These are phyloP conservation scores for Hemibagrus guttatus DNA, from an alignment of 2,797 vertebrate species.

Conservation along the genomic window DNA sequence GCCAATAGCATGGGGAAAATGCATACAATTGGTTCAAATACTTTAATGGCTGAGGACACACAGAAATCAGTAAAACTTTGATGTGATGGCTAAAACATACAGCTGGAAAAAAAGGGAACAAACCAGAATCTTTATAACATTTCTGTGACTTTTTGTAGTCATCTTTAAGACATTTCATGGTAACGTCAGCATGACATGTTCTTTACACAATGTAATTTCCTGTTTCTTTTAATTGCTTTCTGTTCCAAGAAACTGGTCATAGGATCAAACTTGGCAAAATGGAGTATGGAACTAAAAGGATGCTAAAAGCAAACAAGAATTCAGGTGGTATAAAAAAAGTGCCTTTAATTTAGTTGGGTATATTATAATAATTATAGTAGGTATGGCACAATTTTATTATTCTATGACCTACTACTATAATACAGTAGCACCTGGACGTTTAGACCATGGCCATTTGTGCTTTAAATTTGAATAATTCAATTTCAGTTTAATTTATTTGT, in stretches of 20 bases:
- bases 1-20: neutral
- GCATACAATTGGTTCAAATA: neutral
- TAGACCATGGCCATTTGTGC: neutral
- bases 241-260: neutral
- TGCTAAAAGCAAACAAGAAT: neutral
- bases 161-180: neutral
- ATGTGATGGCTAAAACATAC: neutral
- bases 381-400: neutral
- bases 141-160: no score
- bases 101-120: neutral
- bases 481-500: no score
- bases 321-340: no score
- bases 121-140: no score
- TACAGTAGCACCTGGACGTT: no score
- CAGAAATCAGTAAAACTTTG: neutral
- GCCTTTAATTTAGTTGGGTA: neutral
- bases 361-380: neutral
- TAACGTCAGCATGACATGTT: neutral
- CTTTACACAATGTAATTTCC: no score
- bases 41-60: neutral
- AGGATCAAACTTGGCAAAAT: neutral
- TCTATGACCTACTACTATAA: neutral
- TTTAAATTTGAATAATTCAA: neutral
- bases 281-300: neutral
- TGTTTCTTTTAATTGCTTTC: no score